Conservation (phyloP, 2,797 vertebrate genomes). For the Coracias cyanogaster region DNA sequence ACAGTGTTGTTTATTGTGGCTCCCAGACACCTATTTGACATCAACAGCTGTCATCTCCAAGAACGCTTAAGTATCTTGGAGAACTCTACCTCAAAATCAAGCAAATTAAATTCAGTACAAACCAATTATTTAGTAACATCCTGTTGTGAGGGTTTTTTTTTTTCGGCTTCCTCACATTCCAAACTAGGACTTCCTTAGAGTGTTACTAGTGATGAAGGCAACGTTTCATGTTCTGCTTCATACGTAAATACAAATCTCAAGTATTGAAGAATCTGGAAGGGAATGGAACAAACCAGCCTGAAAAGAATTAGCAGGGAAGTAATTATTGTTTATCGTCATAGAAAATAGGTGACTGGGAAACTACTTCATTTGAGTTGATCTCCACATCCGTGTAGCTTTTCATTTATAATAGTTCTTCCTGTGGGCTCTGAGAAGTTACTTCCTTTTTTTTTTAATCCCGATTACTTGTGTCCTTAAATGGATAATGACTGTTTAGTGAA, state of each 20-base stretch:
- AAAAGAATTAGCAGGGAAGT: neutral
- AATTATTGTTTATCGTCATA: neutral
- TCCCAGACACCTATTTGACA: neutral
- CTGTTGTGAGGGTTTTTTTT: neutral
- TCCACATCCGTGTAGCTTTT: neutral
- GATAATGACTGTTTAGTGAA: neutral
- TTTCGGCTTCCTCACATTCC: neutral
- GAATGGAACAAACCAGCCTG: neutral
- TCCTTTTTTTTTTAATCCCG: neutral
- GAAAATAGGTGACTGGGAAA: neutral
- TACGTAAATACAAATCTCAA: neutral
- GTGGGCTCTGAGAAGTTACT: neutral
- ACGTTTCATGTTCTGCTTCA: neutral
- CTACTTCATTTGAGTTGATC: neutral
- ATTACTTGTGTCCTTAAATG: neutral
- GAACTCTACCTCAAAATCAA: neutral
- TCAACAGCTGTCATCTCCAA: accelerated
- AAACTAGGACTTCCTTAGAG: neutral
- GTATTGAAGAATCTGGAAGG: neutral
- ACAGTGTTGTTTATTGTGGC: neutral
- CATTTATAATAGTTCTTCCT: neutral
- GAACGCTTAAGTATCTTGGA: neutral
- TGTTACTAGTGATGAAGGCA: neutral
- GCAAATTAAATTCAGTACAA: neutral
- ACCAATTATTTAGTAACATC: neutral